Evolutionary conservation across 2,888 invertebrate species (phyloP).

Genomic region (Hoplodrina ambigua): DNA sequence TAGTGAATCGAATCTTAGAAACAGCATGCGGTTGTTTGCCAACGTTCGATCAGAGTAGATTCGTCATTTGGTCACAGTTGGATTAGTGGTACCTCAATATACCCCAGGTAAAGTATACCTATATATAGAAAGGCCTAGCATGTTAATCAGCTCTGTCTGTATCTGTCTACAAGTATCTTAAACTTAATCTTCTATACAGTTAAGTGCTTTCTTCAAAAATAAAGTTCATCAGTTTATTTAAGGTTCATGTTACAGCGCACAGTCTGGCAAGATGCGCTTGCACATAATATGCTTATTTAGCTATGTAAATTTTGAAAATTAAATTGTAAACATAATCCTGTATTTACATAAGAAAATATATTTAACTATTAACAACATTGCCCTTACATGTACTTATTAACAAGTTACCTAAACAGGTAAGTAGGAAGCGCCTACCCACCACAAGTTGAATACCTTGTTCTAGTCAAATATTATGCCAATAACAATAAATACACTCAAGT

Average conservation of each 20-base stretch:
- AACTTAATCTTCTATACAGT: background rate
- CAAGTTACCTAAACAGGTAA: slow-evolving; percentile 39
- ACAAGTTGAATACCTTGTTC: slow-evolving; percentile 23
- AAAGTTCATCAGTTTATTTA: slow-evolving; percentile 30
- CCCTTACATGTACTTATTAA: slow-evolving; percentile 13
- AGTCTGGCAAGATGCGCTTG: slow-evolving; percentile 21
- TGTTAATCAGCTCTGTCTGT: background rate
- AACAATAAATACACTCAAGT: slow-evolving; percentile 49
- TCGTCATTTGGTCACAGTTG: slow-evolving; percentile 21
- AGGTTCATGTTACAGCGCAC: background rate
- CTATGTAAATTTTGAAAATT: slow-evolving; percentile 31
- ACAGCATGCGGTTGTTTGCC: slow-evolving; percentile 11
- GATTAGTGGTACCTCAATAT: slow-evolving; percentile 4
- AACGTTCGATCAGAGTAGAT: slow-evolving; percentile 34
- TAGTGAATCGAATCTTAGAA: slow-evolving; percentile 48
- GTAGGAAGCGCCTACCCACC: slow-evolving; percentile 26
- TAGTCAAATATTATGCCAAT: slow-evolving; percentile 46
- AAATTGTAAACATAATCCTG: slow-evolving; percentile 41
- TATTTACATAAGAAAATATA: slow-evolving; percentile 36
- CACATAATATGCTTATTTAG: slow-evolving; percentile 24
- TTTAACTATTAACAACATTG: slow-evolving; percentile 24
- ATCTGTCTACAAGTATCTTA: no score
- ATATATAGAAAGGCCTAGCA: no score
- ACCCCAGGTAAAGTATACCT: background rate
- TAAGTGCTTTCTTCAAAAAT: background rate